A percentile compares a stretch with the other conserved stretches of the same genome.
phyloP scores from a whole-genome alignment of 2,113 vertebrate species.

The Indri indri region DNA sequence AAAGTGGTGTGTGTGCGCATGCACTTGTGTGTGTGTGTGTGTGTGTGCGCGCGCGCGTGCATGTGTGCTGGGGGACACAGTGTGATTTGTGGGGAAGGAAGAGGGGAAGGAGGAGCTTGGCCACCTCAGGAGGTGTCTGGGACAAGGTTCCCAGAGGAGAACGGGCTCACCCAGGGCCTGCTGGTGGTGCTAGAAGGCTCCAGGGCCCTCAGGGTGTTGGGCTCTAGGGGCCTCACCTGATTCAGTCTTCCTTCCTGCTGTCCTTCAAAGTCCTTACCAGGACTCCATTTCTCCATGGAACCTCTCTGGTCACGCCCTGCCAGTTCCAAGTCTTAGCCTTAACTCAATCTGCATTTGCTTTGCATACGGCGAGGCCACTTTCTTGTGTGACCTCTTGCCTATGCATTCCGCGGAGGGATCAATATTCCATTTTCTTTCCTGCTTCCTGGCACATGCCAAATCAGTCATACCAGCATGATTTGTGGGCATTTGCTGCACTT shows the following conservation, averaged over 20 bases:
- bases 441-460: background rate
- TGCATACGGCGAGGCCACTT: background rate
- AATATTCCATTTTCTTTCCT: background rate
- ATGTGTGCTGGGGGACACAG: background rate
- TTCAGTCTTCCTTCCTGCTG: background rate
- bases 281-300: background rate
- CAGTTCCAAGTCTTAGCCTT: background rate
- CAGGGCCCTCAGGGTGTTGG: background rate
- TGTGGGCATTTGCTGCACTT: too few species aligned
- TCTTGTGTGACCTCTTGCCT: background rate
- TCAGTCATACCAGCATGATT: rapidly evolving
- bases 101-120: background rate
- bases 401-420: background rate
- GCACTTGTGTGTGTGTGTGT: background rate
- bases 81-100: background rate
- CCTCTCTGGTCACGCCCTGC: background rate
- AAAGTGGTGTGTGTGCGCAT: background rate
- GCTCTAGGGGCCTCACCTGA: rapidly evolving
- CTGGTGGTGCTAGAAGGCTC: background rate
- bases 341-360: background rate
- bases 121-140: background rate
- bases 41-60: background rate
- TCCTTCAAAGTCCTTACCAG: background rate
- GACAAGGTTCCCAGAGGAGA: background rate
- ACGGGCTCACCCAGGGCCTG: background rate